A percentile compares a stretch with the other conserved stretches of the same genome.
phyloP scores from a whole-genome alignment of 2,888 invertebrate genomes.

The Drosophila stalkeri region DNA sequence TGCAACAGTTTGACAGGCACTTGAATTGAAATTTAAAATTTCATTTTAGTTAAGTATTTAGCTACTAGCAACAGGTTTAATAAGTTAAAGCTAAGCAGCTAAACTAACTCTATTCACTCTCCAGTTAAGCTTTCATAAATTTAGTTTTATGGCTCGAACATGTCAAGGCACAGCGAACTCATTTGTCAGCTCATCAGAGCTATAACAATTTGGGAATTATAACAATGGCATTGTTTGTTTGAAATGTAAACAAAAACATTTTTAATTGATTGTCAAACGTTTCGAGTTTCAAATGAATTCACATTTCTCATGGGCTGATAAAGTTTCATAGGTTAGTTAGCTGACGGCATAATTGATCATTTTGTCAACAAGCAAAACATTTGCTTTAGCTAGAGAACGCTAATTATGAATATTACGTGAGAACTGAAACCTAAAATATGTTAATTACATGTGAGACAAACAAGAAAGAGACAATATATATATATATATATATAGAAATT shows the following conservation, averaged over 20 bases:
- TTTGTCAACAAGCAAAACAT: conserved; percentile 3
- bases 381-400: neutral
- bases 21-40: neutral
- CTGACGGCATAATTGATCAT: conserved; percentile 1
- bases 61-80: neutral
- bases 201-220: conserved; percentile 2
- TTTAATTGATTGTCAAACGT: neutral
- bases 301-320: conserved; percentile 1
- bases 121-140: neutral
- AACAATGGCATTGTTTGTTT: neutral
- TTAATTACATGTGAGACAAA: conserved; percentile 9
- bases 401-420: conserved; percentile 10
- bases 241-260: neutral
- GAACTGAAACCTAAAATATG: conserved; percentile 6
- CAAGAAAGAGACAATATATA: neutral
- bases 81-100: neutral
- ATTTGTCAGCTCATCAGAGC: neutral
- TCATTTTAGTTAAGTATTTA: neutral
- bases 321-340: neutral
- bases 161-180: conserved; percentile 2
- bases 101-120: neutral
- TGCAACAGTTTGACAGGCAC: conserved; percentile 35
- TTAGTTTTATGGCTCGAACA: neutral
- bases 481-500: no score
- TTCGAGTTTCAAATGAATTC: neutral